A percentile compares a stretch with the other conserved stretches of the same genome.
phyloP scores from a whole-genome alignment of 2,888 invertebrate species.

The Abscondita cerata region DNA sequence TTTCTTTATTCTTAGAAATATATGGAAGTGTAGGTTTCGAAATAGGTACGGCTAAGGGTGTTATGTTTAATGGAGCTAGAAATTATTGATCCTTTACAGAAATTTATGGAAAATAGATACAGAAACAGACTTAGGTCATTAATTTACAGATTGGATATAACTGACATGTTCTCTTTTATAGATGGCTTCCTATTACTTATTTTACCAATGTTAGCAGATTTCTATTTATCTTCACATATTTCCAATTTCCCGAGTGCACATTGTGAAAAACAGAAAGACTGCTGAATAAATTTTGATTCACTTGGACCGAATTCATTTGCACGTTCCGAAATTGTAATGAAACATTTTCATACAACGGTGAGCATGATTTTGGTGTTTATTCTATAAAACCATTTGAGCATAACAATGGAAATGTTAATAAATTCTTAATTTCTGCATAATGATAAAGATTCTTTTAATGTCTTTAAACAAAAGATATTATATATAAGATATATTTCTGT shows the following conservation, averaged over 20 bases:
- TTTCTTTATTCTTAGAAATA: slow-evolving; percentile 12
- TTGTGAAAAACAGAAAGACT: not conserved
- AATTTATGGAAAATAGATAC: slow-evolving; percentile 20
- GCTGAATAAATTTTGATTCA: too few species aligned
- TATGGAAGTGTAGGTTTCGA: slow-evolving; percentile 3
- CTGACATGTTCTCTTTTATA: slow-evolving; percentile 12
- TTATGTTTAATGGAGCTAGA: slow-evolving; percentile 19
- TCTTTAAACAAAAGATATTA: too few species aligned
- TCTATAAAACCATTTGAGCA: too few species aligned
- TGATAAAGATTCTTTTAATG: too few species aligned
- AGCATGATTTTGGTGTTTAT: too few species aligned
- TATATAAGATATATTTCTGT: too few species aligned
- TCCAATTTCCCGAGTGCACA: not conserved
- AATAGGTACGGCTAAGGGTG: slow-evolving; percentile 6
- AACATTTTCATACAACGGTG: too few species aligned
- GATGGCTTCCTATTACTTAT: slow-evolving; percentile 12
- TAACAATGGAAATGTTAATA: too few species aligned
- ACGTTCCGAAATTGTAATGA: too few species aligned
- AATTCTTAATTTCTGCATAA: too few species aligned
- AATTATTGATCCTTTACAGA: slow-evolving; percentile 15
- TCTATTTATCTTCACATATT: not conserved
- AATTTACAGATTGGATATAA: slow-evolving; percentile 14
- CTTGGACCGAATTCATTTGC: too few species aligned
- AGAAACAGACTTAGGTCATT: slow-evolving; percentile 12
- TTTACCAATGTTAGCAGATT: slow-evolving; percentile 1